phyloP scores from a whole-genome alignment of 2,797 vertebrate species.

The Kryptopterus vitreolus region DNA sequence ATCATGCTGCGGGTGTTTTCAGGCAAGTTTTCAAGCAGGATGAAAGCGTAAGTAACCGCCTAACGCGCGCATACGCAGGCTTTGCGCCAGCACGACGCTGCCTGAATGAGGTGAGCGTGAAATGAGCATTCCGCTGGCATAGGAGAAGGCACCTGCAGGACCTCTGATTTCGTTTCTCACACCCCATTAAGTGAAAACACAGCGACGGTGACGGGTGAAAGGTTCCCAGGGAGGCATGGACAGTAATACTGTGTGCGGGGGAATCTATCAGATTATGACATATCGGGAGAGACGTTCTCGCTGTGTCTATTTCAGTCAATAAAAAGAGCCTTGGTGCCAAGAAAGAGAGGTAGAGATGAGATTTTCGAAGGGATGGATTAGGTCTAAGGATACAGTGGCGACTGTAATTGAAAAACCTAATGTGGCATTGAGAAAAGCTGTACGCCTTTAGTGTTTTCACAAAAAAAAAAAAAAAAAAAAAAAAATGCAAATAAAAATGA shows the following conservation, averaged over 20 bases:
- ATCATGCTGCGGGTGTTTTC: too few relatives aligned
- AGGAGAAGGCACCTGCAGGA: conserved; percentile 31
- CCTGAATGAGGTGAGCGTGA: conserved; percentile 4
- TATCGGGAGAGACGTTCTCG: conserved; percentile 5
- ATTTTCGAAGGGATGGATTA: conserved; percentile 49
- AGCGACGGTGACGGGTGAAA: background rate
- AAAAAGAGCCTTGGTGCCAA: conserved; percentile 51
- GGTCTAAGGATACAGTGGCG: conserved; percentile 59
- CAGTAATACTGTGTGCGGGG: background rate
- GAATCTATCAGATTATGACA: background rate
- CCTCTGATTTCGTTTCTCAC: conserved; percentile 25
- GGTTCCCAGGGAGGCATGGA: background rate
- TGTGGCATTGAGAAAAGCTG: conserved; percentile 24
- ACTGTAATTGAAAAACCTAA: conserved; percentile 37
- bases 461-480: conserved; percentile 20
- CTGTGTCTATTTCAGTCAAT: conserved; percentile 19
- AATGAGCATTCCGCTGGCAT: conserved; percentile 18
- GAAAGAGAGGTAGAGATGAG: conserved; percentile 73
- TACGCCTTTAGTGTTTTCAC: conserved; percentile 18
- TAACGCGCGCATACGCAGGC: background rate
- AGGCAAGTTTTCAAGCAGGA: background rate
- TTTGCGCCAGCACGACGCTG: conserved; percentile 5
- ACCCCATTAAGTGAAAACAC: background rate
- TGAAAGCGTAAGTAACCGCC: background rate
- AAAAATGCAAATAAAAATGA: conserved; percentile 19